Evolutionary conservation across 1,140 invertebrate species (phyloP).

Genomic region (Brachionus rubens): DNA sequence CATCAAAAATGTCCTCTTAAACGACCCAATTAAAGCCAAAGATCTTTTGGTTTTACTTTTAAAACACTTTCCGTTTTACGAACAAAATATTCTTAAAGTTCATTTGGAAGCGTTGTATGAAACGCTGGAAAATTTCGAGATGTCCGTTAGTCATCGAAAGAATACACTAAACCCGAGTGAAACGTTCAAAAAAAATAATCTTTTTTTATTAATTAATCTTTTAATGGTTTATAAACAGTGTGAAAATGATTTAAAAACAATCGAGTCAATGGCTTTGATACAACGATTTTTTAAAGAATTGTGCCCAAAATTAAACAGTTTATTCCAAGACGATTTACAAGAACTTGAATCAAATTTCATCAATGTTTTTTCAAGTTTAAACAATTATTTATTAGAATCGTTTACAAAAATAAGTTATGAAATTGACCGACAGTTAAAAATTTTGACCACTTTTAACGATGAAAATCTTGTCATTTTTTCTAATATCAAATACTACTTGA

Average conservation of each 20-base stretch:
- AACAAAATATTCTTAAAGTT: not conserved
- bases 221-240: not conserved
- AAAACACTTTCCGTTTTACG: not conserved
- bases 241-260: not conserved
- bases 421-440: not conserved
- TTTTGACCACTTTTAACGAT: not conserved
- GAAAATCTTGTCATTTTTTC: slow-evolving; percentile 1
- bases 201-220: slow-evolving; percentile 8
- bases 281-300: slow-evolving; percentile 1
- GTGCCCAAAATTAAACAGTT: not conserved
- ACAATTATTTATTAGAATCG: not conserved
- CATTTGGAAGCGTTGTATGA: not conserved
- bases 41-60: not conserved
- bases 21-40: not conserved
- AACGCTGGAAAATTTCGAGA: not conserved
- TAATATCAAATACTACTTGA: not conserved
- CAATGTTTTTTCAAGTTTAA: not conserved
- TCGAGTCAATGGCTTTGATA: not conserved
- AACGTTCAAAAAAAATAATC: not conserved
- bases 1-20: not conserved
- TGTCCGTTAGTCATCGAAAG: not conserved
- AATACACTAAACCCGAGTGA: not conserved
- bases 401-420: slow-evolving; percentile 4
- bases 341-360: not conserved
- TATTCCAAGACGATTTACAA: not conserved